A percentile compares a stretch with the other conserved stretches of the same genome.
phyloP scores from a whole-genome alignment of 2,113 vertebrate species.

The Cyprinodon variegatus region DNA sequence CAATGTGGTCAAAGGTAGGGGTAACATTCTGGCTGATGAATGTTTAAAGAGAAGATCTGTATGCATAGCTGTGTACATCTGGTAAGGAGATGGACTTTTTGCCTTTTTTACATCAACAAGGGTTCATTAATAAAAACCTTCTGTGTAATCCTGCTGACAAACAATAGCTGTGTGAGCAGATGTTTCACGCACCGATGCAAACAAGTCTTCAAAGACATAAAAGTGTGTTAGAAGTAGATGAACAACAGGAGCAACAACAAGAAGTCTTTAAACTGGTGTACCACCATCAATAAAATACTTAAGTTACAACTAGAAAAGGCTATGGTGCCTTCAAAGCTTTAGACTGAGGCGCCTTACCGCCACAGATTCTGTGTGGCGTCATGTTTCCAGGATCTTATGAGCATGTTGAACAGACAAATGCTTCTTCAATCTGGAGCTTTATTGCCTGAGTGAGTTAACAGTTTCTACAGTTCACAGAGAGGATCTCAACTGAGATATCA shows the following conservation, averaged over 20 bases:
- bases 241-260: background rate
- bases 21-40: background rate
- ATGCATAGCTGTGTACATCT: background rate
- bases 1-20: too few relatives aligned
- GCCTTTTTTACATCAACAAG: background rate
- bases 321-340: background rate
- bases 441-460: conserved; percentile 32
- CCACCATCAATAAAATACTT: background rate
- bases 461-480: conserved; percentile 5
- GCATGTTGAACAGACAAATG: conserved; percentile 3
- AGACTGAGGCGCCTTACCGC: background rate
- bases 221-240: background rate
- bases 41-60: background rate
- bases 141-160: background rate
- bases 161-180: background rate
- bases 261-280: background rate
- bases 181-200: background rate
- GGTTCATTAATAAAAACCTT: background rate
- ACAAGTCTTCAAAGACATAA: background rate
- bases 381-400: background rate
- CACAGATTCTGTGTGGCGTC: background rate
- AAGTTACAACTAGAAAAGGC: background rate
- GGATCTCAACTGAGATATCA: conserved; percentile 16
- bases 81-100: background rate
- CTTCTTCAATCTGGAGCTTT: background rate